A percentile compares a stretch with the other conserved stretches of the same genome.
phyloP scores from a whole-genome alignment of 2,888 invertebrate species.

The Nomada fucata region DNA sequence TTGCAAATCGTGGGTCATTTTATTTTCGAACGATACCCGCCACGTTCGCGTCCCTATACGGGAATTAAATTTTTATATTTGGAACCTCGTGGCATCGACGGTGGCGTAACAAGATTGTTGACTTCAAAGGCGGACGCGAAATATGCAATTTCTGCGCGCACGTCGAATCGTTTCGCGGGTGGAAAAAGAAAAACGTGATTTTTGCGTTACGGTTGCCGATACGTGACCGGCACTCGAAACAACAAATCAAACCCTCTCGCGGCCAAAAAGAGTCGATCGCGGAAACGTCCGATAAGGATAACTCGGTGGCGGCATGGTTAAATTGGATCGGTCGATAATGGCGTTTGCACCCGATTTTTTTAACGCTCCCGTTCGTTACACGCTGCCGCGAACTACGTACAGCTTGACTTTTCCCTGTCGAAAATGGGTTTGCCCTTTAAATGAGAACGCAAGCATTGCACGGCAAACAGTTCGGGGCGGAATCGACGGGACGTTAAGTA shows the following conservation, averaged over 20 bases:
- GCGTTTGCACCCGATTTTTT: slow-evolving; percentile 52
- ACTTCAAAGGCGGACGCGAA: slow-evolving; percentile 21
- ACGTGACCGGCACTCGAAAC: not conserved
- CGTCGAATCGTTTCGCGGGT: too few species aligned
- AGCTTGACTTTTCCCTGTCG: slow-evolving; percentile 39
- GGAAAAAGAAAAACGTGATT: not conserved
- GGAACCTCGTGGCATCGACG: not conserved
- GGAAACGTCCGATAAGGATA: slow-evolving; percentile 30
- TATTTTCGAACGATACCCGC: not conserved
- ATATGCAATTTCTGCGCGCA: slow-evolving; percentile 13
- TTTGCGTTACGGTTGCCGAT: not conserved
- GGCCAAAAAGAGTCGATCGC: slow-evolving; percentile 9
- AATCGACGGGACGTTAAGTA: slow-evolving; percentile 54
- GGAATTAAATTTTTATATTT: slow-evolving; percentile 43
- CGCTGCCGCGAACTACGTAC: slow-evolving; percentile 21
- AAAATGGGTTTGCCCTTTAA: slow-evolving; percentile 48
- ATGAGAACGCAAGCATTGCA: slow-evolving; percentile 49
- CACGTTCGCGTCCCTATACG: too few species aligned
- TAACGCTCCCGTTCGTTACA: slow-evolving; percentile 31
- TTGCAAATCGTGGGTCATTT: slow-evolving; percentile 34
- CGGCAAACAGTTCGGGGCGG: slow-evolving; percentile 45
- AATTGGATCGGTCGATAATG: slow-evolving; percentile 49
- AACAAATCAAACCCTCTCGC: slow-evolving; percentile 19
- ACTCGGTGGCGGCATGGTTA: slow-evolving; percentile 29
- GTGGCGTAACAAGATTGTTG: slow-evolving; percentile 25